phyloP scores from a whole-genome alignment of 1,140 invertebrate species.

The Bombyx mandarina region DNA sequence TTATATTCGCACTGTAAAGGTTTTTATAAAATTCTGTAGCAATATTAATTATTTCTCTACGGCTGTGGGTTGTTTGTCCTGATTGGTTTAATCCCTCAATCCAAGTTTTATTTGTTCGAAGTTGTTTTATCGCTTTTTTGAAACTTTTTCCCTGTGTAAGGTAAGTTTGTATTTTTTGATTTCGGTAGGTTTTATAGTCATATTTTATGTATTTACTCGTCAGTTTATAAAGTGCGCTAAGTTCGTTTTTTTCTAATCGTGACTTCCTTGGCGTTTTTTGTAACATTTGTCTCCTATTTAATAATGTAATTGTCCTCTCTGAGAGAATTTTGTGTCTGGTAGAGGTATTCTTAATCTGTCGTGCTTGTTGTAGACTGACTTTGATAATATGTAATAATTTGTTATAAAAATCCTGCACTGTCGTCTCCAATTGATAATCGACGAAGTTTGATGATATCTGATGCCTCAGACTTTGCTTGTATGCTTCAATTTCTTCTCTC shows the following conservation, averaged over 20 bases:
- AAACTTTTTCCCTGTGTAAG: background rate
- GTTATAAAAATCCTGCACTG: too few species aligned
- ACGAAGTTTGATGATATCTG: too few species aligned
- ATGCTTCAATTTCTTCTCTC: background rate
- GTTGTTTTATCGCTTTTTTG: conserved; percentile 5
- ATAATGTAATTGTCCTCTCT: background rate
- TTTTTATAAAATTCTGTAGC: conserved; percentile 10
- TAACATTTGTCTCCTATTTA: conserved; percentile 3
- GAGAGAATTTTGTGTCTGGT: conserved; percentile 1
- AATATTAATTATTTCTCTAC: conserved; percentile 5
- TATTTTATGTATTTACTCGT: conserved; percentile 7
- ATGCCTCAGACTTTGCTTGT: background rate
- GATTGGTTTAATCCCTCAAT: conserved; percentile 6
- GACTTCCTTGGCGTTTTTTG: conserved; percentile 4
- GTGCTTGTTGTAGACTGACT: background rate
- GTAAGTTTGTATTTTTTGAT: conserved; percentile 1
- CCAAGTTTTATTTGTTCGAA: conserved; percentile 7
- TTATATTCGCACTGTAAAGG: conserved; percentile 4
- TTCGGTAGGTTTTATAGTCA: conserved; percentile 2
- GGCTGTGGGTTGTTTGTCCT: background rate
- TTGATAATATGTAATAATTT: background rate
- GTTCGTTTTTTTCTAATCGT: conserved; percentile 5
- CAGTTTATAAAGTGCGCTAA: conserved; percentile 5
- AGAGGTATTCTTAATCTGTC: background rate
- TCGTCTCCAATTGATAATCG: too few species aligned